Evolutionary conservation across 2,888 invertebrate genomes (phyloP), one percentile per base, ranked within the genome.

Genomic region (Anticlea derivata): DNA sequence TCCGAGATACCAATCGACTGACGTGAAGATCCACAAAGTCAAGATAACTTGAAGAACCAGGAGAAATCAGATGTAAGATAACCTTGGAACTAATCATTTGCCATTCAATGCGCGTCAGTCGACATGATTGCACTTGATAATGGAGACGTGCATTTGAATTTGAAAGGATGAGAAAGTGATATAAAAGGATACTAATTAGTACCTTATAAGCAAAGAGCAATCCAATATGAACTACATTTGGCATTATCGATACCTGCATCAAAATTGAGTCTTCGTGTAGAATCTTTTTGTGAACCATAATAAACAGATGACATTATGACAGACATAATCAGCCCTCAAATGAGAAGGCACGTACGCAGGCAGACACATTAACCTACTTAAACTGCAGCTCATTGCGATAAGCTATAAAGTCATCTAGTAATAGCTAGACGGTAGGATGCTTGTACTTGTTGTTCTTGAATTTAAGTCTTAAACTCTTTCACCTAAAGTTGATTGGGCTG

Each of bases 1-100:
- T 79, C 76, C 56, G 48, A 75, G 86, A 86, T 86, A 79, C 65
- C 54, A 67, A 85, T 85, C 79, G 77, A 80, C 74, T 80, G 86
- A 86, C 78, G 75, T 75, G 78, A 78, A 86, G 83, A 83, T 82
- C 73, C 80, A 80, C 79, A 77, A 77, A 80, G 78, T 72, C 68
- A 57, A 47, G 48, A 43, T 53, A 48, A 53, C 44, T 41, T 35
- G 66, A 68, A 57, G 65, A 67, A 65, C 68, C 61, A 51, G 61
- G 69, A 63, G 68, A 71, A 75, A 75, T 71, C 64, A 65, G 59
- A 67, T 63, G 43, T 40, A 35, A 56, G 63, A 62, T 65, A 63
- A 61, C 63, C 63, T 60, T 61, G 58, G 61, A 68, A 61, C 55
- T 55, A 61, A 60, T 60, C 60, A 64, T 54, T 61, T 57, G 49